These are phyloP conservation scores for Drosophila bocki DNA, from an alignment of 1,140 invertebrate genomes.

Conservation along the genomic window DNA sequence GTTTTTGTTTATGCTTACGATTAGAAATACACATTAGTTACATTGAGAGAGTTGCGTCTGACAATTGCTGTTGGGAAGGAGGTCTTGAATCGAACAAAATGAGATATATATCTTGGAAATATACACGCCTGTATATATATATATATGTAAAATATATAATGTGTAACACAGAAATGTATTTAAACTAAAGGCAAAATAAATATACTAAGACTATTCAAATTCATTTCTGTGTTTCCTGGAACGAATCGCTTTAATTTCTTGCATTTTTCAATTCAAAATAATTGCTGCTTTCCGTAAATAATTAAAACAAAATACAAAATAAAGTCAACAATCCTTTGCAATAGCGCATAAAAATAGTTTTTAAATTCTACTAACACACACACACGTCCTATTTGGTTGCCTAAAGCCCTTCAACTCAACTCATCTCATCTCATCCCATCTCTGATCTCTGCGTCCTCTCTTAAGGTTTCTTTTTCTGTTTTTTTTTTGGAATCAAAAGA, in stretches of 20 bases:
- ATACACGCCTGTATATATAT: constrained; percentile 20
- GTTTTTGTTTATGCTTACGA: constrained; percentile 35
- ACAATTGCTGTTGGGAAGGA: constrained; percentile 13
- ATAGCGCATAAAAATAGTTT: constrained; percentile 60
- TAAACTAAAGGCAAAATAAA: constrained; percentile 70
- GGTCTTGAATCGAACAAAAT: constrained; percentile 29
- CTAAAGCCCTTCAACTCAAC: constrained; percentile 12
- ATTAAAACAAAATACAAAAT: constrained; percentile 62
- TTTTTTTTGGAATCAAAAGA: constrained; percentile 70
- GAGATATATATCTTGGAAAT: constrained; percentile 36
- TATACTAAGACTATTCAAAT: constrained; percentile 28
- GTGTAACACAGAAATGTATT: constrained; percentile 48
- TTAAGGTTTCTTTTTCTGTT: constrained; percentile 15
- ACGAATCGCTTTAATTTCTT: constrained; percentile 45
- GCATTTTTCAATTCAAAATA: constrained; percentile 34
- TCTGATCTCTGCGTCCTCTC: constrained; percentile 10
- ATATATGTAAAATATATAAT: constrained; percentile 27
- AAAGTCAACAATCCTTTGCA: constrained; percentile 61
- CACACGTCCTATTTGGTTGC: constrained; percentile 57
- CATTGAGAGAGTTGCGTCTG: constrained; percentile 39
- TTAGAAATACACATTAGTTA: constrained; percentile 55
- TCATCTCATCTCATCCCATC: constrained; percentile 2
- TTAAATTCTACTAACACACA: constrained; percentile 57
- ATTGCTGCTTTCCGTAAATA: constrained; percentile 27
- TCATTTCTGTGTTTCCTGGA: constrained; percentile 21